Evolutionary conservation across 2,888 invertebrate genomes (phyloP), one percentile per base, ranked within the genome.

Genomic region (Campopleginae sp.): DNA sequence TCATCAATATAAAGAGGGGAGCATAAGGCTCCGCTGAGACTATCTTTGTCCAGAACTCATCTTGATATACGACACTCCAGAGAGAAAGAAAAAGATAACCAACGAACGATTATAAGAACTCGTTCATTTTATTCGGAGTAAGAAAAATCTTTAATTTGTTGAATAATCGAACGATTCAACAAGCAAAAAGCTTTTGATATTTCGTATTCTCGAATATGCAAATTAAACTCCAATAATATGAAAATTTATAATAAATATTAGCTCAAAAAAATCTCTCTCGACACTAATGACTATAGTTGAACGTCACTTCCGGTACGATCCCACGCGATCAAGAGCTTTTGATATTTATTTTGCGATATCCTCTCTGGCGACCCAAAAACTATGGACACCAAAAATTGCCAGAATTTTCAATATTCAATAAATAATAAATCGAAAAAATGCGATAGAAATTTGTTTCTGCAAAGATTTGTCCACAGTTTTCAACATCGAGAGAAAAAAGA

Each of bases 141-240:
- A 91, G 91, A 92, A 92, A 90, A 91, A 90, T 91, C 88, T 88
- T 88, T 92, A 92, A 92, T 92, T 93, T 92, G 92, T 93, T 92
- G 91, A 88, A 89, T 90, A 85, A 81, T 83, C 74, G 48, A 58
- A 44, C 70, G 61, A 31, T 1, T 1, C 12, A 61, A 23, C 74
- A 85, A 86, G 84, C 82, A 58, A 66, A 23, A 70, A 42, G 8
- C 1, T 4, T 1, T 78, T 88, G 83, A 84, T 84, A 87, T 90
- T 88, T 87, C 78, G 84, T 86, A 76, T 87, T 46, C 42, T 54
- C 54, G 19, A 54, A 23, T n/a, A n/a, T 54, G n/a, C 48, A 12
- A 14, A 48, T 6, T 8, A 54, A 54, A 54, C 10, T 2, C 8
- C n/a, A 23, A 23, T 23, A 23, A 51, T 51, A 51, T 51, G 19